These are phyloP conservation scores for Trematocara unimaculatum DNA, from an alignment of 2,113 vertebrate genomes.

Conservation along the genomic window DNA sequence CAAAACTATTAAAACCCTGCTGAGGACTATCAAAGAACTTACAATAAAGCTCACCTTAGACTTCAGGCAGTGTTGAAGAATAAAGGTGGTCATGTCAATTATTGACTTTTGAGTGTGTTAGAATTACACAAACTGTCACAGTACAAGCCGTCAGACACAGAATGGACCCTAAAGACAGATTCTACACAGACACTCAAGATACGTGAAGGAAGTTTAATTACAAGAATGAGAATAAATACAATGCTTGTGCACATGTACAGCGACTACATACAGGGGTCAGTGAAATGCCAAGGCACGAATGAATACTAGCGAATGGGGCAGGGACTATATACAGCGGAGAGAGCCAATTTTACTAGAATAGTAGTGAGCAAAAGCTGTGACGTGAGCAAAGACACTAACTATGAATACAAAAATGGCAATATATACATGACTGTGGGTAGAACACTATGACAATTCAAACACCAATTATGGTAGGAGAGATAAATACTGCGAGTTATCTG, in stretches of 20 bases:
- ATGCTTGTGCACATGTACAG: background rate
- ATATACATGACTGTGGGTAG: background rate
- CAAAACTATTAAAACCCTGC: too few species aligned
- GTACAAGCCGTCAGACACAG: background rate
- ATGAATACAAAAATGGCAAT: background rate
- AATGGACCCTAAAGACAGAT: background rate
- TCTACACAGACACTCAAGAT: background rate
- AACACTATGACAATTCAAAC: background rate
- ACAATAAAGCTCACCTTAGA: background rate
- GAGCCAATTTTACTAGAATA: background rate
- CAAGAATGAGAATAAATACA: background rate
- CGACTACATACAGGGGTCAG: background rate
- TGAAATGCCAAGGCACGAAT: background rate
- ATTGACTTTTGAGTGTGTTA: background rate
- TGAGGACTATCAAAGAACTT: background rate
- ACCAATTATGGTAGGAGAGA: background rate
- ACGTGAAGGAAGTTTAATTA: background rate
- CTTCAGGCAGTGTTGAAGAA: background rate
- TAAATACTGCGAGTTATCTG: background rate
- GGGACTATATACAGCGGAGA: background rate
- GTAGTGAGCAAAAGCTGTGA: background rate
- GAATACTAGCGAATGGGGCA: background rate
- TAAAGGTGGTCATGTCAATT: background rate
- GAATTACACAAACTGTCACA: background rate
- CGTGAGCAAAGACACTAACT: background rate